Percentiles rank a stretch among this genome's conserved stretches.
Conservation (phyloP, 2,113 vertebrate species). For the Rallus limicola region DNA sequence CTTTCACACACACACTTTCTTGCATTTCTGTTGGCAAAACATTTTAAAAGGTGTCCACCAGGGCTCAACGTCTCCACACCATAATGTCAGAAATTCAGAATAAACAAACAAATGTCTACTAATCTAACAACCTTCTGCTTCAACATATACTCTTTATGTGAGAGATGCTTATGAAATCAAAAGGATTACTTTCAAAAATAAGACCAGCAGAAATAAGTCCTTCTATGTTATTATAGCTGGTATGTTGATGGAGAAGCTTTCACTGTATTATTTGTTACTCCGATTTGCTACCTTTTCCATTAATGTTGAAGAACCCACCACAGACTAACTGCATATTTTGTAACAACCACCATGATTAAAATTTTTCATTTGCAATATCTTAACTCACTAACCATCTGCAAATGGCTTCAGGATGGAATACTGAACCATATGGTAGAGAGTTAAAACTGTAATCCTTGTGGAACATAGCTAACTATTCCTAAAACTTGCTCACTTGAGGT, state of each 20-base stretch:
- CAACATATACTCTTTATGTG: neutral
- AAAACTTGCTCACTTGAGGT: neutral
- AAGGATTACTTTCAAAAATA: neutral
- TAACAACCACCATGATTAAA: neutral
- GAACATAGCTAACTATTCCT: constrained; percentile 2
- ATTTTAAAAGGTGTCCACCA: neutral
- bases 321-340: neutral
- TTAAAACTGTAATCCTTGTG: neutral
- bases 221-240: neutral
- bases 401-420: constrained; percentile 5
- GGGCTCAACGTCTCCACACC: neutral
- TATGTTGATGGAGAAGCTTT: neutral
- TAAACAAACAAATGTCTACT: neutral
- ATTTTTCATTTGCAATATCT: neutral
- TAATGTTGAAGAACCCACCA: neutral
- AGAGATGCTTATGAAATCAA: neutral
- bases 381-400: neutral
- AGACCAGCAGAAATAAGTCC: neutral
- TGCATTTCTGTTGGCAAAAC: neutral
- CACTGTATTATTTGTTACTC: neutral
- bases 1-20: too few species aligned
- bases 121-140: neutral
- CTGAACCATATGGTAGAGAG: neutral
- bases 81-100: neutral
- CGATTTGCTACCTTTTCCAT: neutral